Base-by-base conservation (phyloP, 1,140 invertebrate species). In the Drosophila nigrodunni region DNA sequence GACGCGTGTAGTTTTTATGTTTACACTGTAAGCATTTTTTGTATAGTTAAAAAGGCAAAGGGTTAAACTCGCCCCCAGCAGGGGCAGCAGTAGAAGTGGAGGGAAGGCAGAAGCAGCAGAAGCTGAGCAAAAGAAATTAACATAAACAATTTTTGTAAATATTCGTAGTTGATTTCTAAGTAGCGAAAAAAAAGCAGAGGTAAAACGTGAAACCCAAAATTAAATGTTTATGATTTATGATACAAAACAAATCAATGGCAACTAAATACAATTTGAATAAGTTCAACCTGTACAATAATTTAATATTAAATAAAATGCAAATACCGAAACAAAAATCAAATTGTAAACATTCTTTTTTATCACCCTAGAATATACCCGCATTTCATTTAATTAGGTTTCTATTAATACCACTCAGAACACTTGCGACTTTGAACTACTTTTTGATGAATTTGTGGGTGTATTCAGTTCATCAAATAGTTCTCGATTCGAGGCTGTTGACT, bases 281-380 rank as follows among this genome's bases (percentile, higher is more conserved):
- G 87, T 90, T 90, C 79, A 90, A 90, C 77, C 74, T 90, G 87
- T 90, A 90, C 87, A 90, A 90, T 90, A 90, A 90, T 90, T 90
- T 90, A 87, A 87, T 83, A 87, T 88, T 87, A 80, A 87, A 87
- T 87, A 87, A 87, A 87, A 86, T 50, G 80, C 77, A 76, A 66
- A 80, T 78, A 69, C 55, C 68, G 76, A 77, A 61, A 9, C 25
- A 30, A 82, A 88, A 77, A 75, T 57, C 57, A 59, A 73, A 44
- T 18, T 21, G 52, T 7, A 35, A 49, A 25, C n/a, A 15, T 58
- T 7, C 8, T 55, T 64, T 58, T 34, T 44, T 0, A 57, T 21
- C 30, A 9, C 35, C 21, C 44, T n/a, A 13, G 35, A 41, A 21
- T 41, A 2, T 57, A 15, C 3, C 15, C 15, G 4, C 25, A 10